These are phyloP conservation scores for Mnemiopsis leidyi DNA, from an alignment of 37 sponge, comb jelly and placozoan genomes.

Conservation along the genomic window DNA sequence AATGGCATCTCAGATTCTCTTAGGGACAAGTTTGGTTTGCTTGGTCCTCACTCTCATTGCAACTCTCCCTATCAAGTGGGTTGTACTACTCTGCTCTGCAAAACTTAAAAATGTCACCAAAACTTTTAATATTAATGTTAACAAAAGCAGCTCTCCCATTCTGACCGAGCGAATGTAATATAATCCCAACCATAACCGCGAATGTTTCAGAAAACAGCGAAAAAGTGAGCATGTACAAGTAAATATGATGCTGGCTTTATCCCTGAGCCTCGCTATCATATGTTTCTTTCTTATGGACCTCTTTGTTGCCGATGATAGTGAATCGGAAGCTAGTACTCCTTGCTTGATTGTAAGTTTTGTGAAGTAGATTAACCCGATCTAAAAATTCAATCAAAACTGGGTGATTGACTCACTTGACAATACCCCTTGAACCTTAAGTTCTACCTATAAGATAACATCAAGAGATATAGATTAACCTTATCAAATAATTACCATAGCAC, in stretches of 20 bases:
- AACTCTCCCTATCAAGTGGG: neutral
- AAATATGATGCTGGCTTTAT: neutral
- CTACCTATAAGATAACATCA: too few relatives aligned
- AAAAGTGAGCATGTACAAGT: neutral
- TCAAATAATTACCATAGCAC: too few relatives aligned
- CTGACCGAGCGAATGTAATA: too few relatives aligned
- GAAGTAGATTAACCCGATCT: too few relatives aligned
- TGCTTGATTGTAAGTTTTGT: neutral
- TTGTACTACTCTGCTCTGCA: neutral
- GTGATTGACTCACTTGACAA: too few relatives aligned
- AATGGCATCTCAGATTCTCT: neutral
- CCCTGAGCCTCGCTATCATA: neutral
- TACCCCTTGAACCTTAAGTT: too few relatives aligned
- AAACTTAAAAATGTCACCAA: too few relatives aligned
- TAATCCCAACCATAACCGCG: too few relatives aligned
- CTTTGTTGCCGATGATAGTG: neutral
- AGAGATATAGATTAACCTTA: too few relatives aligned
- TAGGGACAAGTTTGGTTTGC: neutral
- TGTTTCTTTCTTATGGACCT: conserved; percentile 5
- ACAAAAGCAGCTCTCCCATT: too few relatives aligned
- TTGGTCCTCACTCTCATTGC: conserved; percentile 5
- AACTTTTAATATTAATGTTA: too few relatives aligned
- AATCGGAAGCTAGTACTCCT: neutral
- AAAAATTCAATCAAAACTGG: too few relatives aligned
- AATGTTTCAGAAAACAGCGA: neutral